phyloP scores from a whole-genome alignment of 2,113 vertebrate genomes.

The Stigmatopora nigra region DNA sequence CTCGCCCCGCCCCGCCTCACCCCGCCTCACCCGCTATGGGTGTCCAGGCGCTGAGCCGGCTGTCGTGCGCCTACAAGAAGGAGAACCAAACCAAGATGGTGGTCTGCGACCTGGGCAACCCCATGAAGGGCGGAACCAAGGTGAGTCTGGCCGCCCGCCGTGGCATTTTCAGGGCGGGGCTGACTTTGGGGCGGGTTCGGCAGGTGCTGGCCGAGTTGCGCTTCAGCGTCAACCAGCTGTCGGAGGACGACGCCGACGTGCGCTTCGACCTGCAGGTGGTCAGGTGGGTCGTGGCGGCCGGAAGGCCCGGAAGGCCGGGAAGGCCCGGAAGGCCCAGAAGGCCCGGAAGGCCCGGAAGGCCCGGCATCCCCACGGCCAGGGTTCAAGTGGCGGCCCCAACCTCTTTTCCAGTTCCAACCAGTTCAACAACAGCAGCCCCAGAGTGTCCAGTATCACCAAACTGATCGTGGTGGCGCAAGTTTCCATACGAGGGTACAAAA shows the following conservation, averaged over 20 bases:
- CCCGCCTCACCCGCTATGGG: neutral
- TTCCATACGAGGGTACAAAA: conserved; percentile 85
- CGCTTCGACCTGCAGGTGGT: conserved; percentile 87
- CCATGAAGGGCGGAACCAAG: conserved; percentile 94
- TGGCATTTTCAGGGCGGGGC: too few species aligned
- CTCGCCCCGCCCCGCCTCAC: too few species aligned
- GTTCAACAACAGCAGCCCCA: conserved; percentile 79
- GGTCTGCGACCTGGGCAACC: conserved; percentile 95
- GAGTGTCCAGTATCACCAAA: conserved; percentile 74
- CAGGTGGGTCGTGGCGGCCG: conserved; percentile 64
- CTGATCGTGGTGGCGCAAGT: conserved; percentile 84
- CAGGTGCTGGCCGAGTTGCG: conserved; percentile 82
- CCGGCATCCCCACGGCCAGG: too few species aligned
- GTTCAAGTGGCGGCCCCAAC: too few species aligned
- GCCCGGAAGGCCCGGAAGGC: too few species aligned
- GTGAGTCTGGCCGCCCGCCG: conserved; percentile 54
- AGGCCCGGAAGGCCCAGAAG: too few species aligned
- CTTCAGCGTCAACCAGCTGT: conserved; percentile 91
- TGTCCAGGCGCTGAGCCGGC: conserved; percentile 74
- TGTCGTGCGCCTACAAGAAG: conserved; percentile 91
- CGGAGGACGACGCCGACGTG: conserved; percentile 90
- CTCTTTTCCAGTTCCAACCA: conserved; percentile 82
- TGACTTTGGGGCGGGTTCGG: neutral
- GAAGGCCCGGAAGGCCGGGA: too few species aligned
- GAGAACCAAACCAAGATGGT: conserved; percentile 92